Evolutionary conservation across 2,888 invertebrate genomes (phyloP).

Genomic region (Calliopum simillimum): DNA sequence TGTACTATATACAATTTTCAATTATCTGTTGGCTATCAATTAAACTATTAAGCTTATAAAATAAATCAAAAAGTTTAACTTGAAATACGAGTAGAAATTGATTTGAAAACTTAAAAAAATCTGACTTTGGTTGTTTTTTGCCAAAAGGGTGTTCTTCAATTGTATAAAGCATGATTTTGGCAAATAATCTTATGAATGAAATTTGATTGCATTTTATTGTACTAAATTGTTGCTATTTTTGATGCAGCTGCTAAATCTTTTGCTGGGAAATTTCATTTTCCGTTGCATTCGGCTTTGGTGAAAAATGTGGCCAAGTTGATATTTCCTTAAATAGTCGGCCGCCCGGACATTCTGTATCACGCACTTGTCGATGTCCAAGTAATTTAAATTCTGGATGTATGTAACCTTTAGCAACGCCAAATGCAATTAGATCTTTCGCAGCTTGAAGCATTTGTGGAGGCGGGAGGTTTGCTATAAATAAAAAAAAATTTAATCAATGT

Average conservation of each 20-base stretch:
- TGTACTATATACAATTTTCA: too few species aligned
- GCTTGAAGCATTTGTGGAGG: conserved; percentile 72
- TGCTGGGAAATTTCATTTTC: conserved; percentile 45
- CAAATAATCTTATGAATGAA: conserved; percentile 7
- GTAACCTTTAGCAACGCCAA: conserved; percentile 73
- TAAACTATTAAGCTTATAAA: too few species aligned
- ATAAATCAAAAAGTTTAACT: too few species aligned
- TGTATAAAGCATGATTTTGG: conserved; percentile 13
- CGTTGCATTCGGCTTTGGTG: conserved; percentile 59
- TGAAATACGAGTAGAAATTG: too few species aligned
- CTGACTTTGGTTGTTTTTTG: too few species aligned
- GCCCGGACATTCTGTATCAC: conserved; percentile 78
- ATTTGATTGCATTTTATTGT: too few species aligned
- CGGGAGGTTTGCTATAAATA: conserved; percentile 70
- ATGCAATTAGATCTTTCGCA: conserved; percentile 72
- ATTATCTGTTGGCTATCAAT: too few species aligned
- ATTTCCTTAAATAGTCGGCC: conserved; percentile 72
- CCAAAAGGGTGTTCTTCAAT: too few species aligned
- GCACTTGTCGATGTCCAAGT: conserved; percentile 74
- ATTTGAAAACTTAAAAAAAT: too few species aligned
- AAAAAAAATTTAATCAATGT: conserved; percentile 13
- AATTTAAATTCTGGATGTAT: conserved; percentile 73
- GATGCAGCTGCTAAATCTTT: neutral
- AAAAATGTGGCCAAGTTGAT: conserved; percentile 73
- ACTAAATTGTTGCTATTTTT: too few species aligned